Conservation (phyloP, 2,113 vertebrate genomes). For the Myotis yumanensis region DNA sequence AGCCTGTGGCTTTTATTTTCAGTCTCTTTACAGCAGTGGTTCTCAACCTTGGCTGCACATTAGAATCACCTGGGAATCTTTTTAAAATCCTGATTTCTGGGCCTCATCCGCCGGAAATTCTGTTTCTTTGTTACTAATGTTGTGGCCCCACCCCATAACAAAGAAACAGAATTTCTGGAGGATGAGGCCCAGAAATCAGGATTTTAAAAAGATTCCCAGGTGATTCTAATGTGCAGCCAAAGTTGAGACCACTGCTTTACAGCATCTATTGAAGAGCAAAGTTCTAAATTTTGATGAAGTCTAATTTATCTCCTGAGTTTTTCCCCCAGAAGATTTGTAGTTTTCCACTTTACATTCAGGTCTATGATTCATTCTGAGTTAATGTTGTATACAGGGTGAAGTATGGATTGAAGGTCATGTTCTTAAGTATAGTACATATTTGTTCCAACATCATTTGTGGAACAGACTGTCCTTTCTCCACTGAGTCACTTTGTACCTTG, state of each 20-base stretch:
- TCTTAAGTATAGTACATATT: not conserved
- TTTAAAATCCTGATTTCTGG: too few relatives aligned
- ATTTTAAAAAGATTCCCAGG: too few relatives aligned
- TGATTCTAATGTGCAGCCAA: too few relatives aligned
- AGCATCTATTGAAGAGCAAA: not conserved
- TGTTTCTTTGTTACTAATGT: too few relatives aligned
- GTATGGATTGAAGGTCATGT: not conserved
- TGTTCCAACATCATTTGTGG: not conserved
- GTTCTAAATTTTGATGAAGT: conserved; percentile 33
- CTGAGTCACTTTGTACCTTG: not conserved
- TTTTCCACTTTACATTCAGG: conserved; percentile 3
- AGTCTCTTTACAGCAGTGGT: not conserved
- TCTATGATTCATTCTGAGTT: not conserved
- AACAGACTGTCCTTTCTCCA: not conserved
- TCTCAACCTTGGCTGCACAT: too few relatives aligned
- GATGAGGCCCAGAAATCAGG: too few relatives aligned
- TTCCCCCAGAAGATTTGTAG: not conserved
- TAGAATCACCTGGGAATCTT: too few relatives aligned
- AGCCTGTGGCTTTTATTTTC: not conserved
- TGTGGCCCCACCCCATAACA: too few relatives aligned
- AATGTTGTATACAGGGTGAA: not conserved
- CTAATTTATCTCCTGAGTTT: not conserved
- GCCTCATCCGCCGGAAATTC: too few relatives aligned
- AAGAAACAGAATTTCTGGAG: too few relatives aligned
- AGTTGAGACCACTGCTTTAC: not conserved